Evolutionary conservation across 2,113 vertebrate genomes (phyloP), one percentile per base, ranked within the genome.

Genomic region (Microtus oregoni): DNA sequence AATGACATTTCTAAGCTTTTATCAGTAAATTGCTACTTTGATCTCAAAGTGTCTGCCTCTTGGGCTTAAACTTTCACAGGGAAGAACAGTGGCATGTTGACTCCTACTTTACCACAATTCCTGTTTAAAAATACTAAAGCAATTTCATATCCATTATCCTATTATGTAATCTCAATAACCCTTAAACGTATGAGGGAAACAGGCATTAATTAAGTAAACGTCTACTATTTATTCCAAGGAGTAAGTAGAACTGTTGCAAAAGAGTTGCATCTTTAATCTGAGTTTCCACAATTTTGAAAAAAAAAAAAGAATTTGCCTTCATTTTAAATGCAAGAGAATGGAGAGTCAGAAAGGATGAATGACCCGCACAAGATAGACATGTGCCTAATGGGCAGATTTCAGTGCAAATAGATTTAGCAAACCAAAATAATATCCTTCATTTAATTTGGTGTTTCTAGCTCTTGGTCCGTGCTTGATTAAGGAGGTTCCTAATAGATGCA

Each of bases 241-340:
- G 41, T 41, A 83, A 63, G 24, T 38, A 47, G 41, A 47, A 35
- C 17, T 30, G 32, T 47, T 20, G 2, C 17, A 67, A 86, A 22
- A 47, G 9, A 86, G 58, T 85, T 91, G 65, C 44, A 73, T 61
- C 86, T 95, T 92, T 94, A 58, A 88, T 78, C 65, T 93, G 90
- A 65, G 78, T 61, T 35, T n/a, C 92, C 44, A 38, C 28, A 86
- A 91, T 24, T 82, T 91, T 75, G 7, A 91, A 94, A 96, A 94
- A 78, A 91, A 94, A 96, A 94, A 78, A 35, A 86, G 11, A 61
- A 93, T 91, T 75, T 86, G 15, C 26, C 8, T 44, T 30, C 26
- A 19, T 50, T 86, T 68, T 67, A 47, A 47, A 86, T 11, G 67
- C 19, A 44, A 67, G 41, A 86, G 17, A 67, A 47, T 77, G 4